Conservation (phyloP, 2,113 vertebrate species). For the Odontophorus gujanensis region DNA sequence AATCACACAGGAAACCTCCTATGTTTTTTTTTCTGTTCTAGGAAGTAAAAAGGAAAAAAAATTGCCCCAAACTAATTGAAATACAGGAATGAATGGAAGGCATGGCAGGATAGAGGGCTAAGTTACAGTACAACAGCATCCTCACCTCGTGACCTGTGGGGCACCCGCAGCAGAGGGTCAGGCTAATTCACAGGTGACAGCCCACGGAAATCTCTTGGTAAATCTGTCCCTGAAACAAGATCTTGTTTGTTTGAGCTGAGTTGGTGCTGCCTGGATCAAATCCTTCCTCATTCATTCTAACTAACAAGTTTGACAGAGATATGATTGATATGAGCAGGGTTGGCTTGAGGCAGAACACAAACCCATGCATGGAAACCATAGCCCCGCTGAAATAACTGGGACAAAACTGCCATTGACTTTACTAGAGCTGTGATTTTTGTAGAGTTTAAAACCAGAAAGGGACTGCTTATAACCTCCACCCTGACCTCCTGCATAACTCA, state of each 20-base stretch:
- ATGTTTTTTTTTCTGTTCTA: background rate
- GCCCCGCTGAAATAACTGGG: conserved; percentile 45
- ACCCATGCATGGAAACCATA: conserved; percentile 52
- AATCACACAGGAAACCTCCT: conserved; percentile 31
- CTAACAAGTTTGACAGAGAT: conserved; percentile 50
- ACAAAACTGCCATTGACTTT: conserved; percentile 67
- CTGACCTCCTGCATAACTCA: conserved; percentile 59
- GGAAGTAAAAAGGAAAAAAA: background rate
- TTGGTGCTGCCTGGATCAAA: conserved; percentile 44
- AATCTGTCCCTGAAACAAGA: conserved; percentile 51
- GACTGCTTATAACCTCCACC: background rate
- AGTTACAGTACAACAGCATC: background rate
- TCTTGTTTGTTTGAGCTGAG: conserved; percentile 30
- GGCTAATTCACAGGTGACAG: conserved; percentile 61
- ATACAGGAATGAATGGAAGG: conserved; percentile 23
- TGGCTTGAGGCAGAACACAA: conserved; percentile 57
- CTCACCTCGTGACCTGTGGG: background rate
- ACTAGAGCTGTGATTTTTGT: conserved; percentile 5
- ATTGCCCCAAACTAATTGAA: background rate
- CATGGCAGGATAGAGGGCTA: background rate
- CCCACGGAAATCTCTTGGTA: background rate
- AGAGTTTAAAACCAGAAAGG: conserved; percentile 28
- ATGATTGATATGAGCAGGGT: conserved; percentile 56
- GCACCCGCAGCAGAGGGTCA: background rate
- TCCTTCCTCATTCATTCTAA: conserved; percentile 35